Conservation (phyloP, 2,797 vertebrate genomes). For the Myotis pilosus region DNA sequence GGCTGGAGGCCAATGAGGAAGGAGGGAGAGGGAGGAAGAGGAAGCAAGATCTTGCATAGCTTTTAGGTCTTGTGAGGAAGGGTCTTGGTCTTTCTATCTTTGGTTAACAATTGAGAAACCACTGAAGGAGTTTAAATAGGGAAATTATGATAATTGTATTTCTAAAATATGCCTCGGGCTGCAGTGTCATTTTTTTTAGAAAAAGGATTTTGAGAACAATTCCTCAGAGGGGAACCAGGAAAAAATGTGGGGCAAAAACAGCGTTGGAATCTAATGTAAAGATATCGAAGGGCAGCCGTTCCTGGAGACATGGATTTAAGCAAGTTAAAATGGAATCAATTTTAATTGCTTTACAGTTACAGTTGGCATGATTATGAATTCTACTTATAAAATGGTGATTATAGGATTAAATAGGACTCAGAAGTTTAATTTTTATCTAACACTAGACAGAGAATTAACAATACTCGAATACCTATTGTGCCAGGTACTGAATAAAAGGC, state of each 20-base stretch:
- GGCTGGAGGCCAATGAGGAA: neutral
- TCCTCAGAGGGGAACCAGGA: neutral
- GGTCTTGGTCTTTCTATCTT: neutral
- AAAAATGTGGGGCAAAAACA: neutral
- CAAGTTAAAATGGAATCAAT: neutral
- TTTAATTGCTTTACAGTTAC: neutral
- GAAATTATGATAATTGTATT: neutral
- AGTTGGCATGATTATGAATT: neutral
- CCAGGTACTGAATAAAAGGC: neutral
- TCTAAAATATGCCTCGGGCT: neutral
- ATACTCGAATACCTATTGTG: neutral
- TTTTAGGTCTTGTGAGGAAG: neutral
- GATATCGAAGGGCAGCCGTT: neutral
- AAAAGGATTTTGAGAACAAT: neutral
- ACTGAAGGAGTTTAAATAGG: neutral
- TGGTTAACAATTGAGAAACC: neutral
- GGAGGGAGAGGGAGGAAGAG: neutral
- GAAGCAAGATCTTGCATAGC: neutral
- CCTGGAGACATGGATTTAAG: neutral
- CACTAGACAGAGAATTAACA: neutral
- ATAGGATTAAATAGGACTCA: neutral
- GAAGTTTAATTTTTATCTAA: constrained; percentile 9
- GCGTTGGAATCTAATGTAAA: neutral
- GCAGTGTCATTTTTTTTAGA: neutral
- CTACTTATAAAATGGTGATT: neutral